Conservation (phyloP, 2,888 invertebrate genomes). For the Belgica antarctica region DNA sequence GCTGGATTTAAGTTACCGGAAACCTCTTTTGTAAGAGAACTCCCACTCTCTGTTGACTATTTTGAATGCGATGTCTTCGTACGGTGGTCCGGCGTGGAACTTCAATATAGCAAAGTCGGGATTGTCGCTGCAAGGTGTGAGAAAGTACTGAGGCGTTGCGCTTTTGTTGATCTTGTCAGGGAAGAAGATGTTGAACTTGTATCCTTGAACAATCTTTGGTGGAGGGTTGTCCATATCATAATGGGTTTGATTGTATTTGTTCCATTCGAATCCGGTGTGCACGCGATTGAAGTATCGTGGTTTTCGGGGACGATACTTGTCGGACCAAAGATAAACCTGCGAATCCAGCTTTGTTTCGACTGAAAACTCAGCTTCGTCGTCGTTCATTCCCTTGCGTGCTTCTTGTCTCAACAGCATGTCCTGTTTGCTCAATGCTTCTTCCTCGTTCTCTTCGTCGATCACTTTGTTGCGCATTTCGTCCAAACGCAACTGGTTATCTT, state of each 20-base stretch:
- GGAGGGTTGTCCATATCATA: constrained; percentile 99
- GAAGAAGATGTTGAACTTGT: constrained; percentile 99
- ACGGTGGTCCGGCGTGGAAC: constrained; percentile 98
- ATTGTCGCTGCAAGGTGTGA: constrained; percentile 90
- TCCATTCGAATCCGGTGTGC: constrained; percentile 99
- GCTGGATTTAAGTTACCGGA: too few relatives aligned
- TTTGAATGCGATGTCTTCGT: constrained; percentile 98
- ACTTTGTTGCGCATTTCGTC: constrained; percentile 70
- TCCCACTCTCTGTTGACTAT: constrained; percentile 99
- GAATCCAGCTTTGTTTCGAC: constrained; percentile 83
- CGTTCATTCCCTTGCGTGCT: constrained; percentile 79
- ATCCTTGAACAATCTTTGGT: constrained; percentile 99
- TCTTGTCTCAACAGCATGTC: constrained; percentile 71
- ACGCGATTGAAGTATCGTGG: constrained; percentile 92
- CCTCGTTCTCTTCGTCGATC: constrained; percentile 66
- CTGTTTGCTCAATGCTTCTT: constrained; percentile 53
- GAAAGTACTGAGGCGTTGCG: constrained; percentile 87
- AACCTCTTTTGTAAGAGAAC: constrained; percentile 96
- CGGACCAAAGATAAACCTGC: constrained; percentile 67
- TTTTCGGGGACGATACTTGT: constrained; percentile 45
- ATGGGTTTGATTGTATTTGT: constrained; percentile 99
- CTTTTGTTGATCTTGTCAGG: constrained; percentile 95
- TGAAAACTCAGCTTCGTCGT: constrained; percentile 87
- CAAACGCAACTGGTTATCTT: constrained; percentile 72
- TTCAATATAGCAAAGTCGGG: constrained; percentile 90